Conservation (phyloP, 2,888 invertebrate species). For the Listrodromus nycthemerus region DNA sequence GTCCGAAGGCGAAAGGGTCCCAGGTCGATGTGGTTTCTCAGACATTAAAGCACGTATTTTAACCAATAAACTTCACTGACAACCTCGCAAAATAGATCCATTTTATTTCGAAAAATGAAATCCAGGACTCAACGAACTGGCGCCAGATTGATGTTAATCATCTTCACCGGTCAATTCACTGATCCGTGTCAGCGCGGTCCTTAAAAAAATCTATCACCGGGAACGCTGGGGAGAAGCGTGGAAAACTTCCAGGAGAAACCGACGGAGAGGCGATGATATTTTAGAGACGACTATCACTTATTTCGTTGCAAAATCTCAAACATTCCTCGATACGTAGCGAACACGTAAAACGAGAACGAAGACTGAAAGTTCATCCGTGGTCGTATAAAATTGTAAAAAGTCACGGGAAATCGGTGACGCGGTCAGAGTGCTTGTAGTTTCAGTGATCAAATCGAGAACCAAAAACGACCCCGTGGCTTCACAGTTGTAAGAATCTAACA, state of each 20-base stretch:
- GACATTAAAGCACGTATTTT: too few species aligned
- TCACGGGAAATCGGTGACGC: slow-evolving; percentile 31
- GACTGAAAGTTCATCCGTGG: slow-evolving; percentile 54
- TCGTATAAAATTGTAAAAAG: slow-evolving; percentile 13
- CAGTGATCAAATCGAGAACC: not conserved
- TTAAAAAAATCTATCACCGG: not conserved
- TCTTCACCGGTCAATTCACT: not conserved
- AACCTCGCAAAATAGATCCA: not conserved
- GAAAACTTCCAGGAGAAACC: slow-evolving; percentile 32
- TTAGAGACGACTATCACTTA: slow-evolving; percentile 62
- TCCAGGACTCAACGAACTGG: not conserved
- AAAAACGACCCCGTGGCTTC: not conserved
- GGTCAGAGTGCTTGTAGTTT: not conserved
- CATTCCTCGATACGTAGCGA: slow-evolving; percentile 13
- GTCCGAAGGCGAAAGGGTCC: slow-evolving; percentile 23
- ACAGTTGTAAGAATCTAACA: too few species aligned
- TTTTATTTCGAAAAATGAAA: not conserved
- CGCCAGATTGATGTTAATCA: not conserved
- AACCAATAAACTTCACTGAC: not conserved
- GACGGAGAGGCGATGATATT: slow-evolving; percentile 47
- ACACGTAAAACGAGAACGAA: slow-evolving; percentile 49
- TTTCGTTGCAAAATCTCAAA: slow-evolving; percentile 58
- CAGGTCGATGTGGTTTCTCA: too few species aligned
- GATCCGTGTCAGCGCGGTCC: not conserved
- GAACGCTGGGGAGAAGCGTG: not conserved